Base-by-base conservation (phyloP, 2,797 vertebrate genomes). In the Gephyroberyx darwinii region DNA sequence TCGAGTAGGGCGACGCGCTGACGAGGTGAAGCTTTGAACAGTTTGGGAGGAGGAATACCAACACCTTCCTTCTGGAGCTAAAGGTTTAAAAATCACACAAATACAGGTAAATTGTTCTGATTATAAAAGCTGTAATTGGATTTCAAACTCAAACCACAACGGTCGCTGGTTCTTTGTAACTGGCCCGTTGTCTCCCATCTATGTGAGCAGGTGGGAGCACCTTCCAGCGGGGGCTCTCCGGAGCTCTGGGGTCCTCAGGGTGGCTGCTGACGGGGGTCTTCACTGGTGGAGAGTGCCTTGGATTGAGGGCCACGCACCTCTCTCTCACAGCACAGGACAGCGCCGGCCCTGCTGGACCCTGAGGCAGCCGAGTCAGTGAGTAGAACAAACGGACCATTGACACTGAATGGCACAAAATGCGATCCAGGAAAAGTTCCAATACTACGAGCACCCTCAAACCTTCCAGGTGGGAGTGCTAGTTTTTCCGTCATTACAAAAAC, bases 1-100 rank as follows among this genome's bases (percentile, higher is more conserved):
- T 87, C 56, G 37, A 86, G 60, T 30, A 84, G 59, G 8, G 77
- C 61, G 30, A 14, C 20, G 9, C 73, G 54, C 2, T 64, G 63
- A 48, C 1, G 5, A 45, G 56, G 54, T 0, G 31, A 22, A 5
- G 54, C 56, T 54, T 70, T 51, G 16, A 13, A 12, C 19, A 8
- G 53, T 47, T 60, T 71, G 35, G 56, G 19, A 37, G 35, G 47
- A 61, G 10, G 35, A 30, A 58, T 17, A 3, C 13, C 33, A 35
- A 31, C 5, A 3, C 53, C 52, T 13, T 62, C 57, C 48, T 63
- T 68, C 45, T 33, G 48, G 26, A 74, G 65, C 86, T 85, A 65
- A 22, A 74, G 8, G 47, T 51, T 61, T 51, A 10, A 55, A 65
- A 52, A 26, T 26, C 17, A 52, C 17, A 66, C 22, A 26, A 26